A percentile compares a stretch with the other conserved stretches of the same genome.
Evolutionary conservation across 2,888 invertebrate genomes (phyloP).

Genomic region (Agrochola litura): DNA sequence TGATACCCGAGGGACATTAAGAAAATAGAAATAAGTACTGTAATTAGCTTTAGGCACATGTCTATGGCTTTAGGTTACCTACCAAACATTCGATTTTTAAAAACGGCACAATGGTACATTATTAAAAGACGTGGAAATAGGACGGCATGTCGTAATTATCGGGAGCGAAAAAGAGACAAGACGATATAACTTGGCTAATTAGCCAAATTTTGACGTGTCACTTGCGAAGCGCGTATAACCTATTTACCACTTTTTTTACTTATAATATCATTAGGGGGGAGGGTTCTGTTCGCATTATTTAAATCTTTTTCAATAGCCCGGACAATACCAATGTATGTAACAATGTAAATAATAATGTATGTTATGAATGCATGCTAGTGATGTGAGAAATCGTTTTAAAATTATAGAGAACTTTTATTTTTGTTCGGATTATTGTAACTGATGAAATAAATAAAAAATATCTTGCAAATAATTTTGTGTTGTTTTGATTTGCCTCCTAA

Average conservation of each 20-base stretch:
- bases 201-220: too few species aligned
- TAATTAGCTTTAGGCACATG: too few species aligned
- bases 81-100: too few species aligned
- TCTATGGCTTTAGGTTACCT: too few species aligned
- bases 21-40: too few species aligned
- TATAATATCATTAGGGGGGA: not conserved
- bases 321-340: conserved; percentile 50
- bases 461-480: conserved; percentile 22
- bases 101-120: too few species aligned
- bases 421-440: conserved; percentile 69
- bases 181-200: too few species aligned
- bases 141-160: too few species aligned
- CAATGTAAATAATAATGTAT: conserved; percentile 58
- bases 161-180: too few species aligned
- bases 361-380: conserved; percentile 63
- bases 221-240: not conserved
- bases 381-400: conserved; percentile 67
- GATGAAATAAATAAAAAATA: conserved; percentile 63
- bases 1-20: too few species aligned
- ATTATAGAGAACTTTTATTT: conserved; percentile 72
- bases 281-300: not conserved
- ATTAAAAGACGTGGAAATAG: too few species aligned
- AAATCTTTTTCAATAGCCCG: conserved; percentile 39
- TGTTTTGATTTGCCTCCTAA: not conserved
- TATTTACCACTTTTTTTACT: not conserved